Conservation (phyloP, 2,113 vertebrate species). For the Bostrychus sinensis region DNA sequence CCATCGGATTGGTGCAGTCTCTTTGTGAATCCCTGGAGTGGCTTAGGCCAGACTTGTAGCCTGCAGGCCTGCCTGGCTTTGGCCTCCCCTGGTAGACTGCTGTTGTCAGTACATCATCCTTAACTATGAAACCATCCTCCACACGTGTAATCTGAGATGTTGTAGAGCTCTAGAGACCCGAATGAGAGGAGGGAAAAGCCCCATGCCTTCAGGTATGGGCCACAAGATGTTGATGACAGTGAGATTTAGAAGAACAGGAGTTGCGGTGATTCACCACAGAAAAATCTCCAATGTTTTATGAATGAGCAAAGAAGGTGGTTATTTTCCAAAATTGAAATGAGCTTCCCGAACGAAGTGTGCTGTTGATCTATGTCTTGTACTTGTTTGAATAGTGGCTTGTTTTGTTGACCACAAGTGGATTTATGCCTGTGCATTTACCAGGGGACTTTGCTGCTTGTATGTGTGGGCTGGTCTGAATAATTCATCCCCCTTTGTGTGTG, state of each 20-base stretch:
- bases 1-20: slow-evolving; percentile 16
- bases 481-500: slow-evolving; percentile 47
- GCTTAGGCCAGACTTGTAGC: slow-evolving; percentile 37
- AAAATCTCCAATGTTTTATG: slow-evolving; percentile 36
- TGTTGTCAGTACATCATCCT: slow-evolving; percentile 47
- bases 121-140: slow-evolving; percentile 32
- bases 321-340: slow-evolving; percentile 19
- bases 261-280: slow-evolving; percentile 4
- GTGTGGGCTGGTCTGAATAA: slow-evolving; percentile 52
- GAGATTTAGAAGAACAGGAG: slow-evolving; percentile 16
- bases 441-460: slow-evolving; percentile 27
- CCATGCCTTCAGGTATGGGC: slow-evolving; percentile 38
- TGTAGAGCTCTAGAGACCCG: slow-evolving; percentile 26
- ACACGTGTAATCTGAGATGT: slow-evolving; percentile 59
- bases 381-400: slow-evolving; percentile 22
- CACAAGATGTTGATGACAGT: slow-evolving; percentile 20
- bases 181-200: slow-evolving; percentile 22
- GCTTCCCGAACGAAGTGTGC: neutral
- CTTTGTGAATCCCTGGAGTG: slow-evolving; percentile 37
- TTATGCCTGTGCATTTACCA: slow-evolving; percentile 18
- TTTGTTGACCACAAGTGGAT: slow-evolving; percentile 24
- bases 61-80: slow-evolving; percentile 37
- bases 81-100: slow-evolving; percentile 18
- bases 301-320: slow-evolving; percentile 11
- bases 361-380: slow-evolving; percentile 21